Conservation (phyloP, 2,113 vertebrate species). For the Vidua chalybeata region DNA sequence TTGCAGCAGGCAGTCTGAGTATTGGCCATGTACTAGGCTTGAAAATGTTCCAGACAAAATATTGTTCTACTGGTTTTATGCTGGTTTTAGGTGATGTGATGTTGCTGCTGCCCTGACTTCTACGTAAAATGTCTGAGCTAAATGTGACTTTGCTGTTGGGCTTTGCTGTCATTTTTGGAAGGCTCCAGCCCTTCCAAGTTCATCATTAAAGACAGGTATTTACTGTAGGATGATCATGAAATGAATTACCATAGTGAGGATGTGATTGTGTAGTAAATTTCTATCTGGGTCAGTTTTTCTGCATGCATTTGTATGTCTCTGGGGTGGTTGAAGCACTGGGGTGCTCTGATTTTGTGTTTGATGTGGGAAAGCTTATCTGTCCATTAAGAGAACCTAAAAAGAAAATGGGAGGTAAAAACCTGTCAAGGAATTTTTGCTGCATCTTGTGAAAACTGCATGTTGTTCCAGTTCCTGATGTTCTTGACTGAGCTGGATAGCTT, state of each 20-base stretch:
- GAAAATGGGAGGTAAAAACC: neutral
- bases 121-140: neutral
- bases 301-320: neutral
- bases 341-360: neutral
- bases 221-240: neutral
- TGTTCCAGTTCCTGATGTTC: neutral
- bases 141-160: neutral
- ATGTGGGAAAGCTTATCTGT: neutral
- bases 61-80: slow-evolving; percentile 18
- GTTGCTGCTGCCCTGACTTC: neutral
- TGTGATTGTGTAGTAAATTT: neutral
- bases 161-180: neutral
- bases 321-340: neutral
- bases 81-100: neutral
- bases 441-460: neutral
- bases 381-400: neutral
- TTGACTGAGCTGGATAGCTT: neutral
- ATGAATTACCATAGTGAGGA: rapidly evolving
- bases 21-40: neutral
- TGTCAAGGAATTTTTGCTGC: neutral
- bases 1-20: neutral
- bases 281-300: neutral
- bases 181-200: neutral
- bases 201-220: neutral
- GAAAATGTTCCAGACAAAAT: slow-evolving; percentile 40